These are phyloP conservation scores for Taenaris catops DNA, from an alignment of 2,888 invertebrate species.

Conservation along the genomic window DNA sequence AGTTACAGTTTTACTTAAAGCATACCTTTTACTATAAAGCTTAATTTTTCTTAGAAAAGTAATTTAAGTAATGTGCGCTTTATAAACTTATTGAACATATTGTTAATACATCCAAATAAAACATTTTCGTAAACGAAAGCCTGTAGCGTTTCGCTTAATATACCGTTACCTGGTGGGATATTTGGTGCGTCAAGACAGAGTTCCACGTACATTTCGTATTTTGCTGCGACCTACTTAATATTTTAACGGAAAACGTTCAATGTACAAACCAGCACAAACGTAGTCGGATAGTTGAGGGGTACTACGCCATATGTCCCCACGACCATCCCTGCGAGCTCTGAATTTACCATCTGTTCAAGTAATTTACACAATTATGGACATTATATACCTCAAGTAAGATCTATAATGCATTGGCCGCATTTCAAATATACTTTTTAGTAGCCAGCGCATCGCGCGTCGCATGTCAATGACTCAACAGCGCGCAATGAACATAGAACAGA, in stretches of 20 bases:
- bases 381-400: conserved; percentile 11
- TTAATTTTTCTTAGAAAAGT: too few relatives aligned
- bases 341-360: conserved; percentile 22
- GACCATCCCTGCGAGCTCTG: conserved; percentile 25
- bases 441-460: conserved; percentile 30
- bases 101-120: conserved; percentile 1
- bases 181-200: conserved; percentile 10
- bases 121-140: conserved; percentile 2
- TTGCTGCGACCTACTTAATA: conserved; percentile 10
- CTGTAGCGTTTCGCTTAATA: conserved; percentile 2
- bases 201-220: conserved; percentile 22
- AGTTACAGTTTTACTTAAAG: too few relatives aligned
- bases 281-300: conserved; percentile 14
- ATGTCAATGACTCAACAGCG: conserved; percentile 36
- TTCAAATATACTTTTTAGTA: conserved; percentile 27
- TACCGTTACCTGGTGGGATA: conserved; percentile 15
- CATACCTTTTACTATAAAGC: too few relatives aligned
- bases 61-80: too few relatives aligned
- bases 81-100: too few relatives aligned
- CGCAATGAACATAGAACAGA: conserved; percentile 30
- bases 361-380: conserved; percentile 18
- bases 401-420: conserved; percentile 21
- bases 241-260: conserved; percentile 22
- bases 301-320: conserved; percentile 27
- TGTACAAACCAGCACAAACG: conserved; percentile 14